Percentiles rank a stretch among this genome's conserved stretches.
phyloP scores from a whole-genome alignment of 2,797 vertebrate genomes.

The Alauda arvensis region DNA sequence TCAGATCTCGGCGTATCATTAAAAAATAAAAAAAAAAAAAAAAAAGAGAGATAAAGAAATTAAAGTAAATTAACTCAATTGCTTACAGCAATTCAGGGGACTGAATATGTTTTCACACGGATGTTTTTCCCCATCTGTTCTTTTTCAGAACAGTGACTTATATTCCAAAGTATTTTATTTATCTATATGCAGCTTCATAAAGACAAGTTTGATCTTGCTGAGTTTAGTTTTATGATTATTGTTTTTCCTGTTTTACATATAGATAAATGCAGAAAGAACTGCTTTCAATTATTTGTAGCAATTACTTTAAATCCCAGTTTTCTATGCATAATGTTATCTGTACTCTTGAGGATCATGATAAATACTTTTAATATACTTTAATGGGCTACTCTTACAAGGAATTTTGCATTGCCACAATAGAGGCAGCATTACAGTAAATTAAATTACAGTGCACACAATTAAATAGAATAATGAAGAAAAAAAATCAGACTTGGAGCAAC shows the following conservation, averaged over 20 bases:
- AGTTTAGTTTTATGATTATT: slow-evolving; percentile 25
- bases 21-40: too few species aligned
- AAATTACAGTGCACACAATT: slow-evolving; percentile 70
- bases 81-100: background rate
- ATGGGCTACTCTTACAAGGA: slow-evolving; percentile 64
- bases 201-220: slow-evolving; percentile 27
- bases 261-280: slow-evolving; percentile 39
- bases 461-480: slow-evolving; percentile 64
- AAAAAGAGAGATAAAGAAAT: background rate
- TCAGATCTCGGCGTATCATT: too few species aligned
- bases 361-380: slow-evolving; percentile 78
- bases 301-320: slow-evolving; percentile 58
- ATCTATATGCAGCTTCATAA: background rate
- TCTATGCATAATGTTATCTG: slow-evolving; percentile 47
- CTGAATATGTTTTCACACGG: background rate
- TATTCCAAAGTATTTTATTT: slow-evolving; percentile 9
- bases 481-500: slow-evolving; percentile 42
- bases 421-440: slow-evolving; percentile 66
- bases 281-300: slow-evolving; percentile 64
- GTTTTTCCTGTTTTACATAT: slow-evolving; percentile 27
- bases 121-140: background rate
- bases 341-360: slow-evolving; percentile 67
- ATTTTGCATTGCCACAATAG: slow-evolving; percentile 59
- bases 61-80: background rate
- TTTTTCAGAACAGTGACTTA: background rate